phyloP scores from a whole-genome alignment of 35 echinoderm and acorn worm genomes.

The Eucidaris tribuloides region DNA sequence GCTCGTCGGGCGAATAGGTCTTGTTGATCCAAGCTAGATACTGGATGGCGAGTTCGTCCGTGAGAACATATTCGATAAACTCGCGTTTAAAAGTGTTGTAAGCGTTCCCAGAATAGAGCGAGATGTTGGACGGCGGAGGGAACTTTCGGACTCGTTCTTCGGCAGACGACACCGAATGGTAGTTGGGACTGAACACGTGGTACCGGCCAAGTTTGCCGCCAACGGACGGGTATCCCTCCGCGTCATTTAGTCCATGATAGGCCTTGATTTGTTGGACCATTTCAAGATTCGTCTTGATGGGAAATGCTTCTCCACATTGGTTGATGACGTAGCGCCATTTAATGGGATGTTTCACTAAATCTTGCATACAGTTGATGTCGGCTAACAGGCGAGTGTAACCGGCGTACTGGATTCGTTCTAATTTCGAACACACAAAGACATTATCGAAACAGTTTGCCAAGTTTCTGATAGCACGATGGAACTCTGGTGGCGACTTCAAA shows the following conservation, averaged over 20 bases:
- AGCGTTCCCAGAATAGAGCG: constrained; percentile 38
- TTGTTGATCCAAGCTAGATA: constrained; percentile 51
- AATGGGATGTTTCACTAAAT: constrained; percentile 19
- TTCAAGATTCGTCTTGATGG: constrained; percentile 73
- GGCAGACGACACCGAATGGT: background rate
- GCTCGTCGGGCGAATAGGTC: constrained; percentile 67
- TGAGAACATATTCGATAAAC: constrained; percentile 53
- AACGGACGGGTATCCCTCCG: background rate
- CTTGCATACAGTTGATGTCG: constrained; percentile 60
- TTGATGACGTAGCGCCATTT: constrained; percentile 75
- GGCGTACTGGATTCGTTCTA: constrained; percentile 42
- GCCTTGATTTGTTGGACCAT: constrained; percentile 51
- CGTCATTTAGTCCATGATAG: constrained; percentile 31
- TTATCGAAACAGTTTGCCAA: constrained; percentile 55
- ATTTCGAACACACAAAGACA: constrained; percentile 53
- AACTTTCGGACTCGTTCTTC: background rate
- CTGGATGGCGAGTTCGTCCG: background rate
- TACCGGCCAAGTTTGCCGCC: background rate
- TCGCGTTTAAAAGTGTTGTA: constrained; percentile 48
- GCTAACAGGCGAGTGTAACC: constrained; percentile 38
- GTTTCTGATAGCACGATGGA: constrained; percentile 39
- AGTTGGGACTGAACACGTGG: background rate
- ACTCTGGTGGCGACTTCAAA: constrained; percentile 18
- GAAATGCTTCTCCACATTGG: constrained; percentile 76
- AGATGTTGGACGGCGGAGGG: constrained; percentile 51